phyloP scores from a whole-genome alignment of 2,888 invertebrate genomes.

The Coelogynopora nodosa region DNA sequence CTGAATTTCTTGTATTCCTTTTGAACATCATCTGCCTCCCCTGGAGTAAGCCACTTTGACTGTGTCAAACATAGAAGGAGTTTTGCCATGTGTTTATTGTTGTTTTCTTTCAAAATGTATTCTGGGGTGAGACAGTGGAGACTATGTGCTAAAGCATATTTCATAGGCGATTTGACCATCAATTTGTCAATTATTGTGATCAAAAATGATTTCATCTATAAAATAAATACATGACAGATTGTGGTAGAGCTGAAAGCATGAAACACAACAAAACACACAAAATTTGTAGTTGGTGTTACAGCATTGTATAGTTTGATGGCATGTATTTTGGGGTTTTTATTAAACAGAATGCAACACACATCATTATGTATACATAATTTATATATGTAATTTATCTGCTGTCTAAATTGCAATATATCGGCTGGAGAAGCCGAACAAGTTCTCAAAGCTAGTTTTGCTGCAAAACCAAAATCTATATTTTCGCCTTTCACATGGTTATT shows the following conservation, averaged over 20 bases:
- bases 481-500: neutral
- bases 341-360: too few relatives aligned
- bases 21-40: neutral
- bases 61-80: neutral
- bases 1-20: neutral
- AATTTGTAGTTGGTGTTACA: too few relatives aligned
- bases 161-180: neutral
- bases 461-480: neutral
- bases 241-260: too few relatives aligned
- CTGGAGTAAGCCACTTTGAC: neutral
- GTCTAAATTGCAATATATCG: too few relatives aligned
- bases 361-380: too few relatives aligned
- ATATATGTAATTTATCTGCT: too few relatives aligned
- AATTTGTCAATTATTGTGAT: neutral
- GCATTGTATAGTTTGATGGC: too few relatives aligned
- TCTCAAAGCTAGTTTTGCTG: neutral
- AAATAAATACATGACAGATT: too few relatives aligned
- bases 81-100: neutral
- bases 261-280: too few relatives aligned
- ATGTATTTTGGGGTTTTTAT: too few relatives aligned
- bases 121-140: neutral
- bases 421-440: too few relatives aligned
- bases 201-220: neutral
- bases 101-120: neutral
- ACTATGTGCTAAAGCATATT: neutral